Evolutionary conservation across 2,113 vertebrate species (phyloP).

Genomic region (Mionectes macconnelli): DNA sequence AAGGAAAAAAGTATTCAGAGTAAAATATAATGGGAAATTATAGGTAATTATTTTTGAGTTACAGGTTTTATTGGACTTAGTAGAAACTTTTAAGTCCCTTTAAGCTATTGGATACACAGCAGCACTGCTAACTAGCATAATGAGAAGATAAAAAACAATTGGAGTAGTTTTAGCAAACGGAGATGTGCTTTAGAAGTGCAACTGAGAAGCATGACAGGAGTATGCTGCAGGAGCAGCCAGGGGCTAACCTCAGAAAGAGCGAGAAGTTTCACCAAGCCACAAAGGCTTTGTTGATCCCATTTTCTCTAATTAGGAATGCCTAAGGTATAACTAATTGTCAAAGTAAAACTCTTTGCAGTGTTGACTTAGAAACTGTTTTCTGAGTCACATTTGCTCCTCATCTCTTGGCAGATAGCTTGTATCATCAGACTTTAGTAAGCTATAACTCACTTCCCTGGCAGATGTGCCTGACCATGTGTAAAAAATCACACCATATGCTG

Average conservation of each 20-base stretch:
- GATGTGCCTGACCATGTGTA: neutral
- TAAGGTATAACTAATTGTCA: neutral
- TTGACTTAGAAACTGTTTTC: conserved; percentile 2
- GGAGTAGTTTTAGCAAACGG: neutral
- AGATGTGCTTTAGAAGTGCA: neutral
- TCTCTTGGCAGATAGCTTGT: neutral
- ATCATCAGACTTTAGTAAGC: neutral
- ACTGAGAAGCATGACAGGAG: neutral
- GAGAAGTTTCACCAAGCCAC: neutral
- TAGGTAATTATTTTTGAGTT: neutral
- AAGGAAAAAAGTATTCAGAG: neutral
- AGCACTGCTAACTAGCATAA: neutral
- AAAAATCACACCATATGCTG: neutral
- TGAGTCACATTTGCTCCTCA: conserved; percentile 4
- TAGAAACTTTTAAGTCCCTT: neutral
- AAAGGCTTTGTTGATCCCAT: neutral
- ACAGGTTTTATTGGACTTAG: neutral
- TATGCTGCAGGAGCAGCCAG: neutral
- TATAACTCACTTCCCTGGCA: neutral
- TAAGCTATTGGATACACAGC: neutral
- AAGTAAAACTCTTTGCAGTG: neutral
- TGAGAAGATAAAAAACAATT: neutral
- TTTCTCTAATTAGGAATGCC: neutral
- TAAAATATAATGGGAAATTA: neutral
- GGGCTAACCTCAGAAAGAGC: neutral